Conservation (phyloP, 2,888 invertebrate genomes). For the Nyleta sp. region DNA sequence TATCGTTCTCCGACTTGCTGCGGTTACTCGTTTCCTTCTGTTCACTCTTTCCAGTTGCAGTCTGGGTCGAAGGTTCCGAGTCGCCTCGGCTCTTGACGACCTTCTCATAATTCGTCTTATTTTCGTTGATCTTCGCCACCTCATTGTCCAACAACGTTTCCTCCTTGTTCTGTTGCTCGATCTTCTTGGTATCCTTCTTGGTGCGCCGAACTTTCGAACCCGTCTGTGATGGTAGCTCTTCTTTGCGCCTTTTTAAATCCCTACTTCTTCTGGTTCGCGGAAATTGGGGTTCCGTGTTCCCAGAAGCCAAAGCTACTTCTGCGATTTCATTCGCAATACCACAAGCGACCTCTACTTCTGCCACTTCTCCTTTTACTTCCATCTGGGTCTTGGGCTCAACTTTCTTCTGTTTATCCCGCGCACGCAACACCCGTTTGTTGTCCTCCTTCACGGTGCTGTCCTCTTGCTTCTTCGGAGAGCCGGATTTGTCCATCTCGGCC, state of each 20-base stretch:
- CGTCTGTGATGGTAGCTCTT: slow-evolving; percentile 55
- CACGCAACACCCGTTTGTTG: slow-evolving; percentile 74
- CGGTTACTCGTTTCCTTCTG: slow-evolving; percentile 68
- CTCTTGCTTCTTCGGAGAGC: slow-evolving; percentile 23
- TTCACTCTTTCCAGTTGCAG: slow-evolving; percentile 62
- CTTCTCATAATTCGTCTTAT: slow-evolving; percentile 69
- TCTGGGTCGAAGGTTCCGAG: slow-evolving; percentile 70
- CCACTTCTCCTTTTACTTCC: slow-evolving; percentile 34
- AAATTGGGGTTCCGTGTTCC: slow-evolving; percentile 67
- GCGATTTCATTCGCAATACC: too few species aligned
- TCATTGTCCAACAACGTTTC: slow-evolving; percentile 79
- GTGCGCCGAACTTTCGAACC: slow-evolving; percentile 61
- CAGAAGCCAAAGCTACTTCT: background rate
- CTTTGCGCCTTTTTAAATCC: slow-evolving; percentile 74
- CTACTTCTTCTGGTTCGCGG: slow-evolving; percentile 74
- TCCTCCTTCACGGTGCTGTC: slow-evolving; percentile 29
- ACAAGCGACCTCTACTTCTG: too few species aligned
- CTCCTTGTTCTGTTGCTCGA: slow-evolving; percentile 78
- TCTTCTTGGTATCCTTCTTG: slow-evolving; percentile 66
- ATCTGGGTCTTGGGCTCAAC: slow-evolving; percentile 65
- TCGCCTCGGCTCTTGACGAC: slow-evolving; percentile 74
- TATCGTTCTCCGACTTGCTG: slow-evolving; percentile 80
- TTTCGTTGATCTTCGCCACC: slow-evolving; percentile 80
- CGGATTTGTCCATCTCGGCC: slow-evolving; percentile 1
- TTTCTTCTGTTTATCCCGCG: slow-evolving; percentile 74